Evolutionary conservation across 2,888 invertebrate genomes (phyloP).

Genomic region (Cepaea hortensis): DNA sequence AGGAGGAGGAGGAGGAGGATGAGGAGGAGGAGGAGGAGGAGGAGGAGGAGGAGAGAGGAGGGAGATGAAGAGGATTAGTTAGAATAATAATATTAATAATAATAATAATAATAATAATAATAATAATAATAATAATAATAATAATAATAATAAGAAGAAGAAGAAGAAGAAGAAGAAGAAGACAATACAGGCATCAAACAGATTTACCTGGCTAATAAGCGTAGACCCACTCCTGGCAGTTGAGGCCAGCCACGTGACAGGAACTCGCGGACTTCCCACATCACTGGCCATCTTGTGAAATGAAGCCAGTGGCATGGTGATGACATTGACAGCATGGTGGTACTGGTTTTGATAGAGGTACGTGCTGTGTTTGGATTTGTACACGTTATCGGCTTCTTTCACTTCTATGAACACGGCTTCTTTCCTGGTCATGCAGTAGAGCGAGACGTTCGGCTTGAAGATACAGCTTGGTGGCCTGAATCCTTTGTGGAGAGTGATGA

Average conservation of each 20-base stretch:
- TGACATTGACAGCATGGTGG: conserved; percentile 62
- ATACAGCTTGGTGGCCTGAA: conserved; percentile 70
- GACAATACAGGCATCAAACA: too few species aligned
- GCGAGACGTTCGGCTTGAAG: conserved; percentile 64
- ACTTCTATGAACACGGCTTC: conserved; percentile 70
- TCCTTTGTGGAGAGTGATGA: conserved; percentile 66
- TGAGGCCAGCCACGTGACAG: conserved; percentile 65
- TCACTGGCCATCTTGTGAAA: conserved; percentile 71
- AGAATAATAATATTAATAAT: too few species aligned
- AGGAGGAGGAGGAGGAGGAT: too few species aligned
- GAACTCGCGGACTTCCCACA: conserved; percentile 67
- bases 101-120: too few species aligned
- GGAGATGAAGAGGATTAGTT: too few species aligned
- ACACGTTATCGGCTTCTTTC: conserved; percentile 60
- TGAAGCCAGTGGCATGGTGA: conserved; percentile 70
- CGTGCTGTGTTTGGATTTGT: conserved; percentile 53
- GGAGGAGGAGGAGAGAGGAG: too few species aligned
- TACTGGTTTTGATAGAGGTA: conserved; percentile 67
- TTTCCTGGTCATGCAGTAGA: conserved; percentile 67
- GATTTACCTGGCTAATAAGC: conserved; percentile 61
- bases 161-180: too few species aligned
- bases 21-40: too few species aligned
- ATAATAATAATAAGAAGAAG: too few species aligned
- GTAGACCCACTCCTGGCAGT: conserved; percentile 70
- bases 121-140: too few species aligned